Conservation (phyloP, 1,140 invertebrate genomes). For the Aphelenchoides fujianensis region DNA sequence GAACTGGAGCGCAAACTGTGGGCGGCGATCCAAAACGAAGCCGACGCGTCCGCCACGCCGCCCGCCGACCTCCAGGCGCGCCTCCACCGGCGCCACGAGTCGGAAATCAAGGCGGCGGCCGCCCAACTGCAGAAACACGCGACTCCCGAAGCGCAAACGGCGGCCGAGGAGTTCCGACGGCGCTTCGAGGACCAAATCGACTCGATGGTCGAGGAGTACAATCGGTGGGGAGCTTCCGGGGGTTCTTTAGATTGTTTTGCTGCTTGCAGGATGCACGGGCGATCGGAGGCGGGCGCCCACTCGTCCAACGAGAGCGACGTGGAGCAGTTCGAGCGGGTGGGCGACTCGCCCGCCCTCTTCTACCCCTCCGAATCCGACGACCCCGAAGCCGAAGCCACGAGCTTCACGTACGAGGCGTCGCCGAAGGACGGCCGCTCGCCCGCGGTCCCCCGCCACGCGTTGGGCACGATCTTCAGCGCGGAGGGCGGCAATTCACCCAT, state of each 20-base stretch:
- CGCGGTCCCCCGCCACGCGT: background rate
- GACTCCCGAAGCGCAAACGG: background rate
- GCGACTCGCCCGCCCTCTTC: conserved; percentile 2
- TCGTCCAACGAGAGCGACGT: conserved; percentile 18
- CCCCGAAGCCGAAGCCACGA: conserved; percentile 8
- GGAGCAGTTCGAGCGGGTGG: conserved; percentile 17
- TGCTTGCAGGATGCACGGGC: background rate
- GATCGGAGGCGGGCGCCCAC: background rate
- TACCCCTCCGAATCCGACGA: conserved; percentile 15
- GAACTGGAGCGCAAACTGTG: conserved; percentile 11
- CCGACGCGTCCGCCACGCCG: background rate
- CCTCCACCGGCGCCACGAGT: background rate
- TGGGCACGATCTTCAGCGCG: background rate
- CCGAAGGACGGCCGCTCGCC: background rate
- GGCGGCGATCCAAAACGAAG: conserved; percentile 7
- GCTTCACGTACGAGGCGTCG: conserved; percentile 3
- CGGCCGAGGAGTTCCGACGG: conserved; percentile 5
- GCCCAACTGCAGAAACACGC: conserved; percentile 1
- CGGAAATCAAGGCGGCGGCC: conserved; percentile 9
- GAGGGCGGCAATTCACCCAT: background rate
- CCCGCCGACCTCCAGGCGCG: conserved; percentile 16
- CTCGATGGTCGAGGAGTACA: conserved; percentile 9
- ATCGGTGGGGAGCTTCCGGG: no score
- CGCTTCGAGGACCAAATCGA: conserved; percentile 3
- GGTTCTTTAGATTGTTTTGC: no score